Conservation (phyloP, 1,140 invertebrate species). For the Cardiocondyla obscurior region DNA sequence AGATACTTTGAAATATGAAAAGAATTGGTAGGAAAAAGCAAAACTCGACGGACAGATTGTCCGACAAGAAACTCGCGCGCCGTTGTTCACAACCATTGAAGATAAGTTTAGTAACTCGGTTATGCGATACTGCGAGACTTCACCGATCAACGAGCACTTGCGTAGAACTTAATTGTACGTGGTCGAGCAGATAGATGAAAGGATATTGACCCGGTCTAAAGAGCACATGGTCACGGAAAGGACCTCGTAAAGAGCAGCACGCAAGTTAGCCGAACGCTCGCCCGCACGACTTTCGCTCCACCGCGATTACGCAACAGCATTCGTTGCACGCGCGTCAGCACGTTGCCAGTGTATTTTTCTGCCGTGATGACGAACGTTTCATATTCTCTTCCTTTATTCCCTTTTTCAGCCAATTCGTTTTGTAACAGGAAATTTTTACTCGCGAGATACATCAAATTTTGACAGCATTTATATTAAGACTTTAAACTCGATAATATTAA, state of each 20-base stretch:
- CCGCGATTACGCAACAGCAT: constrained; percentile 63
- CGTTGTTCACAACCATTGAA: neutral
- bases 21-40: neutral
- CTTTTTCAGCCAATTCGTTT: neutral
- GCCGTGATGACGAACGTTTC: constrained; percentile 20
- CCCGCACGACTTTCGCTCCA: constrained; percentile 63
- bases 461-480: neutral
- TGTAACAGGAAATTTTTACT: constrained; percentile 12
- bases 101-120: constrained; percentile 44
- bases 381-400: neutral
- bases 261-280: constrained; percentile 64
- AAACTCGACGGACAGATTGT: neutral
- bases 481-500: neutral
- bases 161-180: constrained; percentile 61
- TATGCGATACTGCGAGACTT: constrained; percentile 37
- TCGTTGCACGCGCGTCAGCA: constrained; percentile 59
- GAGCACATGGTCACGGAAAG: constrained; percentile 73
- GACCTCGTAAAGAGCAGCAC: constrained; percentile 66
- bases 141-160: constrained; percentile 60
- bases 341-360: constrained; percentile 41
- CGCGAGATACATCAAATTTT: neutral
- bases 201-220: constrained; percentile 71
- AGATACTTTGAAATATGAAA: neutral
- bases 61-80: neutral
- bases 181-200: constrained; percentile 66